phyloP scores from a whole-genome alignment of 2,113 vertebrate genomes.

The Campylorhamphus procurvoides region DNA sequence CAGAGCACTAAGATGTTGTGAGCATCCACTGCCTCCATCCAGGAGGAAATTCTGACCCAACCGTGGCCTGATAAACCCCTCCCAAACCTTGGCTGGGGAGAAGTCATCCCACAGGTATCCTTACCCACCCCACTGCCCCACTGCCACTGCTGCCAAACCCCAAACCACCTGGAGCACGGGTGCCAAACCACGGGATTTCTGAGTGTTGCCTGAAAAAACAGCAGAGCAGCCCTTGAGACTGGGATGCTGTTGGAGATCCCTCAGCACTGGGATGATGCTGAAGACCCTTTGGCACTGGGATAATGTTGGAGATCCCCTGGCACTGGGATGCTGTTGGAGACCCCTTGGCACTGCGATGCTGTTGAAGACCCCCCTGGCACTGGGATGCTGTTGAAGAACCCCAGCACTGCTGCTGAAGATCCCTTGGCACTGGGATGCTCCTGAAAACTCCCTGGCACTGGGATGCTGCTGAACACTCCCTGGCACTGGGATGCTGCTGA shows the following conservation, averaged over 20 bases:
- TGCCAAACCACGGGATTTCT: no score
- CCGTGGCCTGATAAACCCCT: accelerated
- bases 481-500: no score
- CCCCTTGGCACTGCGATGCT: neutral
- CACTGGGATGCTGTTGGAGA: neutral
- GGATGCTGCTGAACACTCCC: no score
- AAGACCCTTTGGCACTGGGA: neutral
- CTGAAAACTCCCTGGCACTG: no score
- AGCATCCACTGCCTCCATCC: neutral
- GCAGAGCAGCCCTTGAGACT: neutral
- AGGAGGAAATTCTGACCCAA: neutral
- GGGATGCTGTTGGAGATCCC: neutral
- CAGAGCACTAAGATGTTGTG: neutral
- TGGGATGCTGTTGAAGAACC: neutral
- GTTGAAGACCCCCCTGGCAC: neutral
- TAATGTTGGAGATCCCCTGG: neutral
- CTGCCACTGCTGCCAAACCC: neutral
- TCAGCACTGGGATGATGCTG: neutral
- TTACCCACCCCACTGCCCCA: neutral
- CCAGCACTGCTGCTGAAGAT: no score
- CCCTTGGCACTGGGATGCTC: no score
- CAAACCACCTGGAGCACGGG: neutral
- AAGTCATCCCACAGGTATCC: neutral
- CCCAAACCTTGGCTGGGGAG: neutral
- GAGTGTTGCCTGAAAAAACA: neutral